Evolutionary conservation across 2,888 invertebrate genomes (phyloP).

Genomic region (Candidula unifasciata): DNA sequence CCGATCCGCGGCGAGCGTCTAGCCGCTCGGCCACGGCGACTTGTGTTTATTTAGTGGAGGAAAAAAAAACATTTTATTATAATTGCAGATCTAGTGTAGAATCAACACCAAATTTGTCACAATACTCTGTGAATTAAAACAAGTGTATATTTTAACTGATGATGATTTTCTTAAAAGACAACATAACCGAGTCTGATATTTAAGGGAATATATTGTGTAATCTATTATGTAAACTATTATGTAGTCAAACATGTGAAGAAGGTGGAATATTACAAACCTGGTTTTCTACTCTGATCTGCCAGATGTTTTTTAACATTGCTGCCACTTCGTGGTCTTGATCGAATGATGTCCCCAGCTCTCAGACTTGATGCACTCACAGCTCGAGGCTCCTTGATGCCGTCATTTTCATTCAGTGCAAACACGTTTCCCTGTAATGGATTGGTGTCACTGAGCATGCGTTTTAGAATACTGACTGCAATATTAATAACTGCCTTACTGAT

Average conservation of each 20-base stretch:
- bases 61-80: no score
- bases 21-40: no score
- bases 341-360: slow-evolving; percentile 54
- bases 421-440: slow-evolving; percentile 62
- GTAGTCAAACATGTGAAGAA: neutral
- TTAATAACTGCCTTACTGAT: neutral
- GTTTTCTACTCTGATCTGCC: neutral
- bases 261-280: neutral
- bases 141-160: neutral
- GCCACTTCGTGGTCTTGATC: slow-evolving; percentile 68
- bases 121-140: neutral
- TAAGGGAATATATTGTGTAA: neutral
- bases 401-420: slow-evolving; percentile 64
- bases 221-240: no score
- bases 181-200: neutral
- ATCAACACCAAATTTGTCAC: no score
- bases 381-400: slow-evolving; percentile 59
- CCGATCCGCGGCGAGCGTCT: no score
- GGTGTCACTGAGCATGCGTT: neutral
- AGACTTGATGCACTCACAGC: slow-evolving; percentile 66
- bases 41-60: no score
- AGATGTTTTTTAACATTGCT: neutral
- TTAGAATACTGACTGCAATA: neutral
- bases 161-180: neutral
- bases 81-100: no score